Evolutionary conservation across 2,888 invertebrate genomes (phyloP).

Genomic region (Lithophane ornitopus): DNA sequence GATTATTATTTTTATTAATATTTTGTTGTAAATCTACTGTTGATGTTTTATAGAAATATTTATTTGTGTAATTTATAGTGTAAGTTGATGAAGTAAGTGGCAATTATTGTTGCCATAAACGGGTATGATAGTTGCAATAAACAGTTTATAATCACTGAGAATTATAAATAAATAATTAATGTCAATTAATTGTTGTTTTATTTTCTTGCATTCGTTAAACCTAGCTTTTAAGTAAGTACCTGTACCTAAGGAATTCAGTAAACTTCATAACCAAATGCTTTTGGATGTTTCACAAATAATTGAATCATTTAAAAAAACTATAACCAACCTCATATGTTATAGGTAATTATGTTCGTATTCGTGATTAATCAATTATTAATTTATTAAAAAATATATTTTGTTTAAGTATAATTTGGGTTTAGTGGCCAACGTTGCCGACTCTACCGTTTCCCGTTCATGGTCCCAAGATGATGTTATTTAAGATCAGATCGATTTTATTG

Average conservation of each 20-base stretch:
- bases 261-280: background rate
- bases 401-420: background rate
- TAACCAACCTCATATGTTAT: background rate
- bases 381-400: background rate
- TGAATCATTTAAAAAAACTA: background rate
- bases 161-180: constrained; percentile 45
- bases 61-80: constrained; percentile 30
- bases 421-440: constrained; percentile 71
- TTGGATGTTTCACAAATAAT: background rate
- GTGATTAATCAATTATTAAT: background rate
- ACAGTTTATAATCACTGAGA: constrained; percentile 36
- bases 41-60: constrained; percentile 32
- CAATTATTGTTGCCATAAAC: constrained; percentile 30
- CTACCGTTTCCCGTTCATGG: constrained; percentile 74
- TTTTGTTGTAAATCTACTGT: constrained; percentile 44
- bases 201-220: constrained; percentile 30
- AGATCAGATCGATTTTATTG: constrained; percentile 88
- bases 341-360: background rate
- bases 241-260: background rate
- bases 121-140: constrained; percentile 28
- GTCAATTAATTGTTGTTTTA: constrained; percentile 45
- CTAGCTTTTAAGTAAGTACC: background rate
- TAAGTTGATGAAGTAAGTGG: constrained; percentile 35
- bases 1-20: constrained; percentile 39
- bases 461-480: constrained; percentile 87